A percentile compares a stretch with the other conserved stretches of the same genome.
Conservation (phyloP, 2,797 vertebrate species). For the Megaceryle alcyon region DNA sequence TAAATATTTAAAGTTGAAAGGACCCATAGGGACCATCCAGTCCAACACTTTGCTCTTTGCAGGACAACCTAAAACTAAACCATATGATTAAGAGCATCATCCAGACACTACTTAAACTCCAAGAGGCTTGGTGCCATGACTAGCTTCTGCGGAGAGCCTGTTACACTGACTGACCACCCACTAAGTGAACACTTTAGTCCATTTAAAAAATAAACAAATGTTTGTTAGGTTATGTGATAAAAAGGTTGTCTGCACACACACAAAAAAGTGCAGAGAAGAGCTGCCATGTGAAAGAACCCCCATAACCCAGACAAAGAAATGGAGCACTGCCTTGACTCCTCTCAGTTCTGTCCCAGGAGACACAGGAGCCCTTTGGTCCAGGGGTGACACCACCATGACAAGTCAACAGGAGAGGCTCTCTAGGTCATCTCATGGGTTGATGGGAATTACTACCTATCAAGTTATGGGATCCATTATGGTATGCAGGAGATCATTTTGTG, state of each 20-base stretch:
- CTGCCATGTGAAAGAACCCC: background rate
- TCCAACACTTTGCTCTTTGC: background rate
- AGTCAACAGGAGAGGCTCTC: background rate
- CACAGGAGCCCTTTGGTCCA: background rate
- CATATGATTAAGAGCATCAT: background rate
- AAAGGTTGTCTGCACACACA: background rate
- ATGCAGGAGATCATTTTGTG: background rate
- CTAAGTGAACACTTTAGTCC: background rate
- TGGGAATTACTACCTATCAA: background rate
- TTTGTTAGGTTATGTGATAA: background rate
- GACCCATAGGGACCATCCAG: background rate
- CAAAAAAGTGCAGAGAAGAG: background rate
- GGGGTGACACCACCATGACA: background rate
- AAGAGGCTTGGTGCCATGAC: background rate
- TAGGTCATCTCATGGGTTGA: background rate
- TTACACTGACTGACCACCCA: background rate
- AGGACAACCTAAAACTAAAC: background rate
- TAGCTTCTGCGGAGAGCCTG: background rate
- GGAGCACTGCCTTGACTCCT: rapidly evolving
- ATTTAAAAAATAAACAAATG: background rate
- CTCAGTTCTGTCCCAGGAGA: background rate
- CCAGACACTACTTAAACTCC: background rate
- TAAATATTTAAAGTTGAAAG: background rate
- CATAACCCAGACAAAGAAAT: background rate
- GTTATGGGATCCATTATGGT: background rate